Evolutionary conservation across 2,797 vertebrate genomes (phyloP).

Genomic region (Platalea minor): DNA sequence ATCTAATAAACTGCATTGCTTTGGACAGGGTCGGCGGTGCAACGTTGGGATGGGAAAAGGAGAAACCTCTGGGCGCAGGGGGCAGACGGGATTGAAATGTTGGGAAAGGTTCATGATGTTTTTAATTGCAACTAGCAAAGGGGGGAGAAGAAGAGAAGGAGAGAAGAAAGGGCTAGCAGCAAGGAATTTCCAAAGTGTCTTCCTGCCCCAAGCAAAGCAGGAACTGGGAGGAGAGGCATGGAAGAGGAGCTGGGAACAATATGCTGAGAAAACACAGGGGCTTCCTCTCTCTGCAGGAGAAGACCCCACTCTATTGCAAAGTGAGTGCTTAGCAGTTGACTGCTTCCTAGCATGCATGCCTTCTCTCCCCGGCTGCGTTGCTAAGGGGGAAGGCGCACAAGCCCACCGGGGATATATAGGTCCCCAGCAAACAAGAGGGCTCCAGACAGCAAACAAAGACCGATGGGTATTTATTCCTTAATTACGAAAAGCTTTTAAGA

Average conservation of each 20-base stretch:
- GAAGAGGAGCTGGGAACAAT: slow-evolving; percentile 87
- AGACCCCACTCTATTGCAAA: slow-evolving; percentile 69
- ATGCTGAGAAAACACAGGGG: slow-evolving; percentile 74
- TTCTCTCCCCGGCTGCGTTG: slow-evolving; percentile 84
- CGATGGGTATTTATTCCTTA: slow-evolving; percentile 68
- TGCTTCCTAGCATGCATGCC: slow-evolving; percentile 85
- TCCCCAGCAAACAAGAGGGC: slow-evolving; percentile 57
- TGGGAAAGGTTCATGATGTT: background rate
- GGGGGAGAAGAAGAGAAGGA: background rate
- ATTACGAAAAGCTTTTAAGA: slow-evolving; percentile 70
- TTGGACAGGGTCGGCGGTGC: background rate
- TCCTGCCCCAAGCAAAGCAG: slow-evolving; percentile 80
- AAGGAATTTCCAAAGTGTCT: slow-evolving; percentile 88
- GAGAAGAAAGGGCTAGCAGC: slow-evolving; percentile 83
- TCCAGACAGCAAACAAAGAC: slow-evolving; percentile 71
- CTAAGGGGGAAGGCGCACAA: slow-evolving; percentile 77
- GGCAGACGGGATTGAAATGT: background rate
- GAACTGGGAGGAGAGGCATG: slow-evolving; percentile 81
- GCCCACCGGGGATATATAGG: slow-evolving; percentile 27
- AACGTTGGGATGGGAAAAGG: background rate
- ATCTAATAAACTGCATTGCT: background rate
- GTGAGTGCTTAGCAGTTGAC: slow-evolving; percentile 80
- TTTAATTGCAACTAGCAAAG: slow-evolving; percentile 34
- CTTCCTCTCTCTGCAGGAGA: slow-evolving; percentile 80
- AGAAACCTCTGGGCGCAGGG: rapidly evolving